Conservation (phyloP, 2,797 vertebrate genomes). For the Fringilla coelebs region DNA sequence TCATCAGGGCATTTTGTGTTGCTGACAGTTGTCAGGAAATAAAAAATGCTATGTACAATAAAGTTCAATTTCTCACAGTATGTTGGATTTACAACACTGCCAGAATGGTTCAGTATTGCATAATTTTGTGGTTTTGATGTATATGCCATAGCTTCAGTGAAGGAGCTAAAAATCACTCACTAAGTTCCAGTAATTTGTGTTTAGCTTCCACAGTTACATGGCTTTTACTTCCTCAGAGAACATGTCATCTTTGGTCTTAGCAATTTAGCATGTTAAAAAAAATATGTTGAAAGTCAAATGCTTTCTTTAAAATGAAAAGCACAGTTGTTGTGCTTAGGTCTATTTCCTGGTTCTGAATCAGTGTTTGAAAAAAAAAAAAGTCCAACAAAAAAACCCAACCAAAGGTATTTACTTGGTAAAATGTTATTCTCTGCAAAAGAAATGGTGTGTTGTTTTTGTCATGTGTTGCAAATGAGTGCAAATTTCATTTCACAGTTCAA, state of each 20-base stretch:
- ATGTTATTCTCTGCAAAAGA: background rate
- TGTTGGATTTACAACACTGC: background rate
- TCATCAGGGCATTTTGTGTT: background rate
- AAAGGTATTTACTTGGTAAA: background rate
- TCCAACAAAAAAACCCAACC: background rate
- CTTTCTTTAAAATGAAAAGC: background rate
- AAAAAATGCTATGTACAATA: background rate
- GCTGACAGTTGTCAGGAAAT: constrained; percentile 11
- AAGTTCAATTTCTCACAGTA: background rate
- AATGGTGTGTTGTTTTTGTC: background rate
- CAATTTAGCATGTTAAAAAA: background rate
- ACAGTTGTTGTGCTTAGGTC: background rate
- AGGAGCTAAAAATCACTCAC: background rate
- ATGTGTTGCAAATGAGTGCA: background rate
- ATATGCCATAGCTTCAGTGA: background rate
- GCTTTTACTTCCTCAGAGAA: background rate
- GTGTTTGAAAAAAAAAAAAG: background rate
- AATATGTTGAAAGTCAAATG: background rate
- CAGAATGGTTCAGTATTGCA: background rate
- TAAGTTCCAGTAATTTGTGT: background rate
- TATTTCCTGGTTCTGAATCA: background rate
- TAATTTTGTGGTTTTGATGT: background rate
- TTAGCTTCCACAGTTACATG: background rate
- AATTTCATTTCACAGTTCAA: background rate
- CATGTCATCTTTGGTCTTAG: background rate